Evolutionary conservation across 2,888 invertebrate genomes (phyloP), one percentile per base, ranked within the genome.

Genomic region (Cataglyphis albicans): DNA sequence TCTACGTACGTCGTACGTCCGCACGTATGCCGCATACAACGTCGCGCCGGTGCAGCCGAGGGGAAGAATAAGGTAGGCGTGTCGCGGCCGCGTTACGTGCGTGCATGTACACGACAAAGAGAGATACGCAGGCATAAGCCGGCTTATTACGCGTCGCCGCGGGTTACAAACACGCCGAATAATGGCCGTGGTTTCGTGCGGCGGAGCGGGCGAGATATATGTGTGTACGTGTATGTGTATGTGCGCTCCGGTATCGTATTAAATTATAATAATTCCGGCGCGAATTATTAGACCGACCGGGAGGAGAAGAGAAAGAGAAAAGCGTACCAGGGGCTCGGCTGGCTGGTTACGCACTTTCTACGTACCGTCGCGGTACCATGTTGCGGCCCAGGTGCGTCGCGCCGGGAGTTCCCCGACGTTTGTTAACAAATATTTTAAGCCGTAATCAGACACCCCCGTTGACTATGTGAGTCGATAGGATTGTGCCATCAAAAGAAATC

Each of bases 241-340:
- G 84, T 83, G 83, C 84, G 87, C 87, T 80, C 82, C 84, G 68
- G 89, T 90, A 90, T 92, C 90, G 90, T 91, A 92, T 92, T 91
- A 90, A 92, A 93, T 93, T 93, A 93, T 92, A 93, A 92, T 93
- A 91, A 93, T 91, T 92, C 91, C 88, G 78, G 83, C 67, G 86
- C 86, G 88, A 89, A 91, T 92, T 91, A 91, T 91, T 91, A 90
- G 87, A 88, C 83, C 85, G 86, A 59, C 72, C 65, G 65, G 38
- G 25, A 61, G 76, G 61, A 25, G 32, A 35, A 18, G 75, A 25
- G 63, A 21, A 41, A 35, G 74, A 41, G 81, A 83, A 84, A 84
- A 82, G 82, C 83, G 48, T 68, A 32, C 25, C 63, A 18, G 32
- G 75, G 57, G 32, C 72, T 52, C 76, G 76, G 80, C 70, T 72